phyloP scores from a whole-genome alignment of 2,888 invertebrate species.

The Mythimna pallens region DNA sequence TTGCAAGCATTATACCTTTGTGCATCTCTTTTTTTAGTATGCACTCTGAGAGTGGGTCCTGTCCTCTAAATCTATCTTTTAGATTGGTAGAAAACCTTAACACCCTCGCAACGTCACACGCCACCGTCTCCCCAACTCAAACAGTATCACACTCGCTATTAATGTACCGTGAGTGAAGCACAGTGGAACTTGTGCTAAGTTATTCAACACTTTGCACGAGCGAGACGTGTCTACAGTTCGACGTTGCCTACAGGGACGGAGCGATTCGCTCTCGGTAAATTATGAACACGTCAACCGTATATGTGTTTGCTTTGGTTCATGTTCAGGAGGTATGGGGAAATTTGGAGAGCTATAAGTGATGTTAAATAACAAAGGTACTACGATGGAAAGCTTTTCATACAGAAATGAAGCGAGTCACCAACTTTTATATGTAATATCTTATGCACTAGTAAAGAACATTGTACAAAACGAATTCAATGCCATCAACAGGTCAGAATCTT shows the following conservation, averaged over 20 bases:
- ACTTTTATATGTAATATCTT: too few relatives aligned
- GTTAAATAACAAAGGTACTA: not conserved
- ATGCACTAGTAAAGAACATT: too few relatives aligned
- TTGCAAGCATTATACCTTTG: too few relatives aligned
- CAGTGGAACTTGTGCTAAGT: constrained; percentile 61
- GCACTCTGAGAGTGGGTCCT: too few relatives aligned
- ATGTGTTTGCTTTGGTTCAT: constrained; percentile 24
- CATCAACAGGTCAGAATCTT: too few relatives aligned
- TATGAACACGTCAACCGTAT: constrained; percentile 45
- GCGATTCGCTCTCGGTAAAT: constrained; percentile 45
- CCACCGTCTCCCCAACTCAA: constrained; percentile 36
- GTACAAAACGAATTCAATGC: too few relatives aligned
- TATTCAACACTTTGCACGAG: constrained; percentile 58
- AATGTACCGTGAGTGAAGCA: constrained; percentile 56
- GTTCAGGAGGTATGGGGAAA: not conserved
- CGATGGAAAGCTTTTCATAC: too few relatives aligned
- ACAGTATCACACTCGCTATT: constrained; percentile 56
- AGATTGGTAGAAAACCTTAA: constrained; percentile 3
- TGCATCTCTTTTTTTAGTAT: too few relatives aligned
- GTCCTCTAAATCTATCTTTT: not conserved
- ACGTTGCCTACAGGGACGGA: constrained; percentile 45
- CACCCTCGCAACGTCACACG: not conserved
- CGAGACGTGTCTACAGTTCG: constrained; percentile 62
- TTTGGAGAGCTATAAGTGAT: not conserved
- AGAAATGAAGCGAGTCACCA: too few relatives aligned